phyloP scores from a whole-genome alignment of 1,140 invertebrate species.

The Drosophila kanapiae region DNA sequence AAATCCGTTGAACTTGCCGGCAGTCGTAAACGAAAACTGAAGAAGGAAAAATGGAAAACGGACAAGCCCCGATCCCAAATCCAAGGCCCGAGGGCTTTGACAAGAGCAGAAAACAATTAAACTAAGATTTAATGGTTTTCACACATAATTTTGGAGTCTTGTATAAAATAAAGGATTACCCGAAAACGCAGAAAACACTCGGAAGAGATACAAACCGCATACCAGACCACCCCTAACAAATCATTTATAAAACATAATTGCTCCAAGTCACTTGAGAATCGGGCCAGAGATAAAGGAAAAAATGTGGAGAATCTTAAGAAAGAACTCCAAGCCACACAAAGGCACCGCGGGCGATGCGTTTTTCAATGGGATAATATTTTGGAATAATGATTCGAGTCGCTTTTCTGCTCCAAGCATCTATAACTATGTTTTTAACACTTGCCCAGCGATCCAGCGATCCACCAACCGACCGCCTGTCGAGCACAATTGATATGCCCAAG shows the following conservation, averaged over 20 bases:
- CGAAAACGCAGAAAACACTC: conserved; percentile 13
- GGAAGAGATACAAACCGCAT: background rate
- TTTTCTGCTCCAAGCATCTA: conserved; percentile 42
- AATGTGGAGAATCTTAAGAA: conserved; percentile 25
- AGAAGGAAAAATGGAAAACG: conserved; percentile 23
- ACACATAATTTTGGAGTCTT: conserved; percentile 68
- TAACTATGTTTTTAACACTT: conserved; percentile 80
- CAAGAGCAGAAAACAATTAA: conserved; percentile 60
- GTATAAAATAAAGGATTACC: conserved; percentile 74
- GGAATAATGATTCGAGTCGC: conserved; percentile 34
- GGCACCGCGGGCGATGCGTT: conserved; percentile 61
- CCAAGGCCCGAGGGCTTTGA: conserved; percentile 44
- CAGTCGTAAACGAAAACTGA: conserved; percentile 59
- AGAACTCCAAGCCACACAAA: conserved; percentile 43
- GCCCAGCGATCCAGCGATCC: conserved; percentile 15
- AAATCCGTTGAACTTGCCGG: conserved; percentile 76
- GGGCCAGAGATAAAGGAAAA: conserved; percentile 26
- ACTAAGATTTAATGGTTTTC: conserved; percentile 71
- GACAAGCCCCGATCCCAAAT: conserved; percentile 12
- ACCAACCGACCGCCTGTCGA: conserved; percentile 21
- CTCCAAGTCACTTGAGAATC: conserved; percentile 59
- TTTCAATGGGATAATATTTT: conserved; percentile 54
- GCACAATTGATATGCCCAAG: background rate
- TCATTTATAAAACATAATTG: conserved; percentile 79
- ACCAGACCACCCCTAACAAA: conserved; percentile 76